Base-by-base conservation (phyloP, 2,113 vertebrate genomes). In the Tachuris rubrigastra region DNA sequence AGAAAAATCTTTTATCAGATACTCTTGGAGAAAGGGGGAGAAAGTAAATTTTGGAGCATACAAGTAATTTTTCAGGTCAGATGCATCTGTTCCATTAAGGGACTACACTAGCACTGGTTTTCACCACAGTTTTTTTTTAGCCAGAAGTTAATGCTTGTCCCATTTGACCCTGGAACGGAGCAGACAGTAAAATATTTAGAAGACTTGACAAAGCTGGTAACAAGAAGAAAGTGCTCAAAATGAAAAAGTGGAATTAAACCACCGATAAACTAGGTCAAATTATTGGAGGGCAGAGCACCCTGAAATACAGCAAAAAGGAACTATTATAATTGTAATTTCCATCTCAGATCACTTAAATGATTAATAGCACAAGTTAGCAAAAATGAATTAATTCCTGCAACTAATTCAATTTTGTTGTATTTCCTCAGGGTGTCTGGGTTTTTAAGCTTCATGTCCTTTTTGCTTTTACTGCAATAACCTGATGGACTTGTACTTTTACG, bases 381-480 rank as follows among this genome's bases (percentile, higher is more conserved):
- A 95, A 92, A 68, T 65, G 12, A 96, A 95, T 86, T 93, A 72
- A 91, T 90, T 92, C 83, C 83, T 84, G 56, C 62, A 92, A 90
- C 86, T 90, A 86, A 96, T 75, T 92, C 80, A 81, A 79, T 97
- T 95, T 65, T 65, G 53, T 56, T 89, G 10, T 41, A 89, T 96
- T 96, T 94, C 93, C 93, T 93, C 37, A 24, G 69, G 65, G 82
- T 53, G 53, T 35, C 90, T 92, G 89, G 89, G 71, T 60, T 93
- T 90, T 80, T 47, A 91, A 85, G 62, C 74, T 65, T 62, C 35
- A 31, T 13, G 56, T 17, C 44, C 47, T 89, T 65, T 31, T 47
- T 18, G 49, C 44, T 74, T 88, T 63, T 49, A 83, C 46, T 80
- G 39, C n/a, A 72, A 78, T 31, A 78, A 30, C 18, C 15, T 2